Percentiles rank a stretch among this genome's conserved stretches.
These are phyloP conservation scores for Parambassis ranga DNA, from an alignment of 2,797 vertebrate genomes.

Conservation along the genomic window DNA sequence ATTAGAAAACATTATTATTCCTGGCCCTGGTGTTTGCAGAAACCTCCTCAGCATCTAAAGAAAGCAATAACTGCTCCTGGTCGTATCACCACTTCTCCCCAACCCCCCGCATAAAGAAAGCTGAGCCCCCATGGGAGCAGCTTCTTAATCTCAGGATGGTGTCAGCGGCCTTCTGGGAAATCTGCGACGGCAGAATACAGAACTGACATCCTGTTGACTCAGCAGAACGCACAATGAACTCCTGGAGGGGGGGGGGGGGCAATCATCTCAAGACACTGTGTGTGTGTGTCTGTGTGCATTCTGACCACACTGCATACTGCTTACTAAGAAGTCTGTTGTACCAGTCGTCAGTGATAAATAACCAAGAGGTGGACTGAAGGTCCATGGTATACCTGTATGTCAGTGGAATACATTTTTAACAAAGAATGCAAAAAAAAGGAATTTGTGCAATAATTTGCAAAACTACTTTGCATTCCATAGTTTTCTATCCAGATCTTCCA, in stretches of 20 bases:
- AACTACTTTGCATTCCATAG: too few relatives aligned
- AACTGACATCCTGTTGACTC: constrained; percentile 31
- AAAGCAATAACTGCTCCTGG: background rate
- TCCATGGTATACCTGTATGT: too few relatives aligned
- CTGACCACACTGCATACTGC: background rate
- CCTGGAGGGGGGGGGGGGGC: constrained; percentile 30
- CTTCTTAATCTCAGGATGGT: constrained; percentile 31
- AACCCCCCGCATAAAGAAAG: background rate
- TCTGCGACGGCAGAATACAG: constrained; percentile 28
- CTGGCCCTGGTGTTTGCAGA: background rate
- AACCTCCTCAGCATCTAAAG: background rate
- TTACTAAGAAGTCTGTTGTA: background rate
- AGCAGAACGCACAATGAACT: constrained; percentile 43
- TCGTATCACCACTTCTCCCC: background rate
- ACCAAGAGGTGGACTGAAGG: too few relatives aligned
- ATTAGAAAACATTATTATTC: background rate
- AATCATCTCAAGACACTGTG: background rate
- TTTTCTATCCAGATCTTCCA: too few relatives aligned
- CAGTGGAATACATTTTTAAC: background rate
- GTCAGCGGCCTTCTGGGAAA: constrained; percentile 66
- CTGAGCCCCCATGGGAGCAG: background rate
- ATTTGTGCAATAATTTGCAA: too few relatives aligned
- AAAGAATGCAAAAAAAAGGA: too few relatives aligned
- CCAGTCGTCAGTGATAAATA: background rate
- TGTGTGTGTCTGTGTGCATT: background rate